A percentile compares a stretch with the other conserved stretches of the same genome.
Conservation (phyloP, 2,888 invertebrate species). For the Leptothorax acervorum region DNA sequence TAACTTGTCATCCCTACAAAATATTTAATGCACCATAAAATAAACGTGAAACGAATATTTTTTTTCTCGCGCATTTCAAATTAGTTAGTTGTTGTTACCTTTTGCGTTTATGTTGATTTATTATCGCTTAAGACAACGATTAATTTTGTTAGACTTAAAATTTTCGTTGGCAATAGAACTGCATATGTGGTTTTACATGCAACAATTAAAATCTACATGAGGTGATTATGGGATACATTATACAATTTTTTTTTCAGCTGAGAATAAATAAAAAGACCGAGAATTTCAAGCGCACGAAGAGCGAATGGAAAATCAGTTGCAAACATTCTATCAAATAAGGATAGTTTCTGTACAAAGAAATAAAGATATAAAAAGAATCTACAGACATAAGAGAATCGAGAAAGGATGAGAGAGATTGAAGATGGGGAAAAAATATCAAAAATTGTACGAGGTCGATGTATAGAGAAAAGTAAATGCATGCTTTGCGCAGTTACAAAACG, state of each 20-base stretch:
- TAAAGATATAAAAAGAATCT: neutral
- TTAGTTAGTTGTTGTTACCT: neutral
- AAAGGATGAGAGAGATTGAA: neutral
- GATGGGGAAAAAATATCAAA: conserved; percentile 18
- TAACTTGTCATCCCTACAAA: neutral
- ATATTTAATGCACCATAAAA: neutral
- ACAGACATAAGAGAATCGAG: neutral
- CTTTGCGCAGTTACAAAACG: conserved; percentile 1
- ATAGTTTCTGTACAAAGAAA: neutral
- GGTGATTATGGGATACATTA: neutral
- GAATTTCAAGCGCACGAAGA: neutral
- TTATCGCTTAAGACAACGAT: neutral
- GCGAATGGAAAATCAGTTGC: conserved; percentile 1
- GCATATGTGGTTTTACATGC: neutral
- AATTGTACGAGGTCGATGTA: neutral
- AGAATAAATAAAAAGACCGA: neutral
- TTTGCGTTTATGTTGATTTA: neutral
- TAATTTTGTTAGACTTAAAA: neutral
- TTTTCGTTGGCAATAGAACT: neutral
- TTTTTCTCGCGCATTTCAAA: neutral
- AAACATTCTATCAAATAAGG: conserved; percentile 1
- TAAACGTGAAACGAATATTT: neutral
- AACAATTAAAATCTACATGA: neutral
- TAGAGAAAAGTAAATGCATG: neutral
- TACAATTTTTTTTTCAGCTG: neutral